Percentiles rank a stretch among this genome's conserved stretches.
These are phyloP conservation scores for Pediacus dermestoides DNA, from an alignment of 2,888 invertebrate genomes.

Conservation along the genomic window DNA sequence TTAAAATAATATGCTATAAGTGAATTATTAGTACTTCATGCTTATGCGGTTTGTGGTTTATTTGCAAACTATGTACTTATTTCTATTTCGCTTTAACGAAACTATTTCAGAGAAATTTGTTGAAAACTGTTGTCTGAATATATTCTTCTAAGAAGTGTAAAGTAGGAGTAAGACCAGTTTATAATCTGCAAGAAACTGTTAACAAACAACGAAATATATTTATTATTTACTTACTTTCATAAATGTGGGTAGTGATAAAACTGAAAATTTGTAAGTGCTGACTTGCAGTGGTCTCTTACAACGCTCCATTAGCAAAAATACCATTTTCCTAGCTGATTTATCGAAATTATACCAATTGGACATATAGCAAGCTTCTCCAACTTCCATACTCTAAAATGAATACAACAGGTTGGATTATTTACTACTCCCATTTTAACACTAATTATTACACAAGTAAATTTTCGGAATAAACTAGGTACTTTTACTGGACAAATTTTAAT, in stretches of 20 bases:
- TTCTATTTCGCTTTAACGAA: too few relatives aligned
- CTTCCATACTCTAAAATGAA: not conserved
- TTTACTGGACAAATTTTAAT: not conserved
- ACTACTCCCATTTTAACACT: too few relatives aligned
- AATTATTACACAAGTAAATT: too few relatives aligned
- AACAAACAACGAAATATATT: not conserved
- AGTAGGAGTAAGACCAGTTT: constrained; percentile 1
- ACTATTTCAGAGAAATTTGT: too few relatives aligned
- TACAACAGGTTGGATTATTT: too few relatives aligned
- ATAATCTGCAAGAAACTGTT: not conserved
- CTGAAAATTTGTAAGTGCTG: not conserved
- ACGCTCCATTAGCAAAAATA: not conserved
- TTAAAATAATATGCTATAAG: too few relatives aligned
- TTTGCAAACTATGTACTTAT: too few relatives aligned
- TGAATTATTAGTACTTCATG: too few relatives aligned
- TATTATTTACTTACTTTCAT: not conserved
- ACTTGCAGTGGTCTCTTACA: not conserved
- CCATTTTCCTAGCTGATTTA: not conserved
- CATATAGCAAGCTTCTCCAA: not conserved
- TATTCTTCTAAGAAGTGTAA: not conserved
- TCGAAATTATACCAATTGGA: not conserved
- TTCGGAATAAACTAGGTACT: too few relatives aligned
- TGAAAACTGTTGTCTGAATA: too few relatives aligned
- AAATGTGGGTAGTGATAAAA: not conserved
- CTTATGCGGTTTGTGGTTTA: too few relatives aligned